These are phyloP conservation scores for Scolanthus callimorphus DNA, from an alignment of 92 coral and sea anemone species.

Conservation along the genomic window DNA sequence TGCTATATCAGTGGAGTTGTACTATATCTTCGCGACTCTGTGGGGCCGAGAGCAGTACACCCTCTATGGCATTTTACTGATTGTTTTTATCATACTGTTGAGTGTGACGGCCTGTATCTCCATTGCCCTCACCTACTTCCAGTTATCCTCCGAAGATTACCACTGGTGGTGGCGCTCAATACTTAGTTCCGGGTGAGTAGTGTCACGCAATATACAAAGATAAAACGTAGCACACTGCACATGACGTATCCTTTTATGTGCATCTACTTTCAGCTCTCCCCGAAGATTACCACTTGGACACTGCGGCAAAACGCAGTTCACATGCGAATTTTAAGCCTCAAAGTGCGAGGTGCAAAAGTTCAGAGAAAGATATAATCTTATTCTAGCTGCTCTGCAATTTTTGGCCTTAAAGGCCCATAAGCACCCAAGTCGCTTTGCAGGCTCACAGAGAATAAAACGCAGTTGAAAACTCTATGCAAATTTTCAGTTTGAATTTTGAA, in stretches of 20 bases:
- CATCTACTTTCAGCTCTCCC: not conserved
- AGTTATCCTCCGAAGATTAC: slow-evolving; percentile 92
- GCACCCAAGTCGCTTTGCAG: no score
- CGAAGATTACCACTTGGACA: no score
- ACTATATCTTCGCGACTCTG: slow-evolving; percentile 93
- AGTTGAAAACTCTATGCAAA: no score
- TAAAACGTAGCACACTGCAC: not conserved
- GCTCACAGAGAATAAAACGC: no score
- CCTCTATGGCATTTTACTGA: slow-evolving; percentile 82
- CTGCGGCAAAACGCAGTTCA: no score
- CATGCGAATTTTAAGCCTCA: no score
- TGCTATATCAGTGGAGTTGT: slow-evolving; percentile 96
- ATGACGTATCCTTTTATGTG: not conserved
- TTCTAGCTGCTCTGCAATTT: no score
- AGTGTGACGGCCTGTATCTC: slow-evolving; percentile 96
- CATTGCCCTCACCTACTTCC: slow-evolving; percentile 95
- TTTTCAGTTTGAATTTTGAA: no score
- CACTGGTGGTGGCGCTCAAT: slow-evolving; percentile 99
- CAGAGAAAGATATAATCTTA: no score
- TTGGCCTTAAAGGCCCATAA: no score
- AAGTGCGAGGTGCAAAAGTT: no score
- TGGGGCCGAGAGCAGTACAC: slow-evolving; percentile 99
- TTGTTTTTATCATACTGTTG: slow-evolving; percentile 86
- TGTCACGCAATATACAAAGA: slow-evolving; percentile 1
- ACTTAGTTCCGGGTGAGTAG: slow-evolving; percentile 87